Percentiles rank a stretch among this genome's conserved stretches.
Conservation (phyloP, 2,888 invertebrate genomes). For the Dusona sp. region DNA sequence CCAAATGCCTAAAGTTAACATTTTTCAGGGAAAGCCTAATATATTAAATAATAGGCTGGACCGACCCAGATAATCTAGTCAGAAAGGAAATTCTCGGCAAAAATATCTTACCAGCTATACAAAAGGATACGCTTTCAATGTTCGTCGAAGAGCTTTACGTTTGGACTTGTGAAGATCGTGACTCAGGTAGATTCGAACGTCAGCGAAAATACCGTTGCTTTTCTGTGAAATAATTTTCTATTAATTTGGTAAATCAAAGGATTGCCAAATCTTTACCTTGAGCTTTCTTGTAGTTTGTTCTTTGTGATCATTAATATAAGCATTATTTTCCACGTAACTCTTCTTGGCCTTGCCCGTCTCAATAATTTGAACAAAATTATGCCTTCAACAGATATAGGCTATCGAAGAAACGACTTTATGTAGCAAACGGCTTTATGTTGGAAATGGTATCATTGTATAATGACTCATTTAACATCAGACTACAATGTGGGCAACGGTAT, state of each 20-base stretch:
- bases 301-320: not conserved
- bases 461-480: not conserved
- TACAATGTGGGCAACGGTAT: not conserved
- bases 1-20: no score
- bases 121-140: conserved; percentile 82
- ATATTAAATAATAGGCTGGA: not conserved
- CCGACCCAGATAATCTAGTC: not conserved
- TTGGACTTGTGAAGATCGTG: conserved; percentile 68
- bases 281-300: not conserved
- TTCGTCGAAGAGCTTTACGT: conserved; percentile 59
- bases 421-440: no score
- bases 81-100: not conserved
- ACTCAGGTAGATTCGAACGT: conserved; percentile 71
- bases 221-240: conserved; percentile 66
- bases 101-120: not conserved
- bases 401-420: not conserved
- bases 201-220: conserved; percentile 72
- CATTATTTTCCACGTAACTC: no score
- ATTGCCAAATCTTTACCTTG: not conserved
- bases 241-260: not conserved
- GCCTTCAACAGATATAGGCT: not conserved
- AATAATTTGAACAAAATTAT: not conserved
- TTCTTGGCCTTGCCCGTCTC: not conserved
- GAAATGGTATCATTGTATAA: not conserved
- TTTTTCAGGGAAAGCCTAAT: not conserved